Evolutionary conservation across 2,113 vertebrate genomes (phyloP).

Genomic region (Sander vitreus): DNA sequence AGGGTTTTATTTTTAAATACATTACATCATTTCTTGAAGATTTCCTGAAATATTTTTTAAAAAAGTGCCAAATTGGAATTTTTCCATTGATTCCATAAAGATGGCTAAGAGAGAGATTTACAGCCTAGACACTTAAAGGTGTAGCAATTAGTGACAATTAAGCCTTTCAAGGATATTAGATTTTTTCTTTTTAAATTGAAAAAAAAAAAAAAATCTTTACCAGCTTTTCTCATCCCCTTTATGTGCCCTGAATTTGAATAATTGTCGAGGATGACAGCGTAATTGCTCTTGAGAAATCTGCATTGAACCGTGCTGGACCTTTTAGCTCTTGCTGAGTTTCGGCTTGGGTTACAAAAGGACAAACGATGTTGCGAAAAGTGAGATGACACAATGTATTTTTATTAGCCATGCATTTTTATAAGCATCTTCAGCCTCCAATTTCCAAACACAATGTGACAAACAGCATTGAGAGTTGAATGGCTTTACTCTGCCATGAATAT

Average conservation of each 20-base stretch:
- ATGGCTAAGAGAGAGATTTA: background rate
- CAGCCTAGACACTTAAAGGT: background rate
- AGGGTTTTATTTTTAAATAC: constrained; percentile 18
- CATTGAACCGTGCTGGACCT: background rate
- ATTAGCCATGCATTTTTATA: background rate
- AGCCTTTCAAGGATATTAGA: background rate
- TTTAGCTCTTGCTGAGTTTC: background rate
- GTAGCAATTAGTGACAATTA: constrained; percentile 16
- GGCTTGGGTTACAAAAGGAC: background rate
- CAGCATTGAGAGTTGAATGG: background rate
- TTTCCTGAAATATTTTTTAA: constrained; percentile 8
- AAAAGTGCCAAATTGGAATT: background rate
- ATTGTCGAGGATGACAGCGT: background rate
- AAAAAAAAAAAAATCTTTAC: background rate
- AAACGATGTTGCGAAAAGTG: background rate
- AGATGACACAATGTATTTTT: background rate
- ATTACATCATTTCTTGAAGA: constrained; percentile 12
- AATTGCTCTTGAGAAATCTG: constrained; percentile 12
- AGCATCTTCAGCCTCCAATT: background rate
- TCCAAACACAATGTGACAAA: constrained; percentile 23
- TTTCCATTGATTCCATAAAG: background rate
- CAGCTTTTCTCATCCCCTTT: background rate
- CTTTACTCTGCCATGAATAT: background rate
- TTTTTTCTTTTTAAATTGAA: background rate
- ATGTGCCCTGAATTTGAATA: background rate